These are phyloP conservation scores for Sarcophilus harrisii DNA, from an alignment of 2,797 vertebrate genomes.

Conservation along the genomic window DNA sequence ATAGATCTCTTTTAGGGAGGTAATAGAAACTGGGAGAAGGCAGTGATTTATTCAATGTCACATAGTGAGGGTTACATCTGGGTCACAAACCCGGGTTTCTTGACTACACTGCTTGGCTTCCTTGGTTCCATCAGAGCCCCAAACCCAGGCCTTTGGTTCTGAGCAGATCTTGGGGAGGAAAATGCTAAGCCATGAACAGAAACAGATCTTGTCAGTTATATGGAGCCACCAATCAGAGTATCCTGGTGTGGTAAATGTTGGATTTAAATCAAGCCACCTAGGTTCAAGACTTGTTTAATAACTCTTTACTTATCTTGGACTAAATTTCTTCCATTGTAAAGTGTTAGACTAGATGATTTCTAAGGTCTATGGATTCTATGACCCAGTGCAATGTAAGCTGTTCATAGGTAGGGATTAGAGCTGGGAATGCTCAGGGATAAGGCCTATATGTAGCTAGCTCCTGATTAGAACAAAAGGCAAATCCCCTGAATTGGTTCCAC, in stretches of 20 bases:
- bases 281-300: constrained; percentile 43
- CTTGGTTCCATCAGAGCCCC: background rate
- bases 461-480: constrained; percentile 56
- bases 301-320: constrained; percentile 31
- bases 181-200: constrained; percentile 13
- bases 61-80: background rate
- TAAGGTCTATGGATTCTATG: constrained; percentile 25
- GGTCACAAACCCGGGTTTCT: constrained; percentile 44
- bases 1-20: background rate
- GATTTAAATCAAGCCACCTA: constrained; percentile 33
- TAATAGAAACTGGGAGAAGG: background rate
- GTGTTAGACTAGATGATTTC: constrained; percentile 10
- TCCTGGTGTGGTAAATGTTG: constrained; percentile 28
- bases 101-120: background rate
- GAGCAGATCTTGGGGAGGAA: constrained; percentile 43
- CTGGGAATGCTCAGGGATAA: background rate
- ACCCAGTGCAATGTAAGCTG: constrained; percentile 33
- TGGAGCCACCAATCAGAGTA: constrained; percentile 28
- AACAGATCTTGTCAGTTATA: constrained; percentile 2
- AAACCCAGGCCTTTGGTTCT: constrained; percentile 37
- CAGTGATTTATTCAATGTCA: background rate
- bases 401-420: constrained; percentile 2
- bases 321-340: constrained; percentile 39
- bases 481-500: constrained; percentile 15
- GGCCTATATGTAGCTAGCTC: constrained; percentile 34